phyloP scores from a whole-genome alignment of 2,113 vertebrate genomes.

The Leuciscus idus region DNA sequence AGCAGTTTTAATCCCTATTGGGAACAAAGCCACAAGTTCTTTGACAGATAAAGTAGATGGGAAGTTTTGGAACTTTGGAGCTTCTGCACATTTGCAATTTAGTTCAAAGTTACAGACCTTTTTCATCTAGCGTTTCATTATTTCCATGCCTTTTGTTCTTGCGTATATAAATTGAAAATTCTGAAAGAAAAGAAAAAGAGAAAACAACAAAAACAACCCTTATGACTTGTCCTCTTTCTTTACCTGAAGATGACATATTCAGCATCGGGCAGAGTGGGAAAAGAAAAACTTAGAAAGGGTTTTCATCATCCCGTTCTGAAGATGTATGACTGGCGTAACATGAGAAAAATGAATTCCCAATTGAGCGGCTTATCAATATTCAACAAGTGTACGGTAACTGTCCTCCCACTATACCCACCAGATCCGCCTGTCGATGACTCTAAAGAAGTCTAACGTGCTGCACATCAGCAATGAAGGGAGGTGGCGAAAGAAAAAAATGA shows the following conservation, averaged over 20 bases:
- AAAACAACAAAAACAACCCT: constrained; percentile 28
- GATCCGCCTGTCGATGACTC: constrained; percentile 54
- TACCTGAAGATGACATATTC: constrained; percentile 43
- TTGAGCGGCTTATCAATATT: constrained; percentile 81
- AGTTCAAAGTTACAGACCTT: constrained; percentile 36
- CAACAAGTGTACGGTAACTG: constrained; percentile 72
- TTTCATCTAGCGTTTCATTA: constrained; percentile 17
- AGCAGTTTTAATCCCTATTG: constrained; percentile 3
- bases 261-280: neutral
- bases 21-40: constrained; percentile 20
- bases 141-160: neutral
- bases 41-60: constrained; percentile 23
- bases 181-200: constrained; percentile 13
- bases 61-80: constrained; percentile 2
- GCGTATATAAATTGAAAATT: constrained; percentile 14
- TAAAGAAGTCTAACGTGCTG: constrained; percentile 59
- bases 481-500: constrained; percentile 35
- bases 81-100: constrained; percentile 10
- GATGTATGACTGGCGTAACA: constrained; percentile 69
- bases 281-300: constrained; percentile 68
- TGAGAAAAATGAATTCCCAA: constrained; percentile 77
- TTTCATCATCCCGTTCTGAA: constrained; percentile 65
- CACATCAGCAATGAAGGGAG: constrained; percentile 50
- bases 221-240: neutral
- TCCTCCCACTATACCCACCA: constrained; percentile 51